Evolutionary conservation across 2,888 invertebrate genomes (phyloP), one percentile per base, ranked within the genome.

Genomic region (Apodemia duryi): DNA sequence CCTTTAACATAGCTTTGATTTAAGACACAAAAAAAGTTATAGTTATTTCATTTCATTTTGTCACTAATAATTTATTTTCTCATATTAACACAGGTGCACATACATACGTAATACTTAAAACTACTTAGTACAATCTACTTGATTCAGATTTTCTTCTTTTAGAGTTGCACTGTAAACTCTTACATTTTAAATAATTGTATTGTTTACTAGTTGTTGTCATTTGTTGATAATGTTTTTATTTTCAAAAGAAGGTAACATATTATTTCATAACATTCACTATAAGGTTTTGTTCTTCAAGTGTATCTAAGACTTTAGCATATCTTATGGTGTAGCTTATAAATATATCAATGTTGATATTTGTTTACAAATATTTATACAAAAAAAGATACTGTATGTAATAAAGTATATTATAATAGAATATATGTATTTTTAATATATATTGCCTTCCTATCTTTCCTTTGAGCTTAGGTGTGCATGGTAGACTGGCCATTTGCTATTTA

Each of bases 361-460:
- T 64, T 64, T 51, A 78, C 80, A 81, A 70, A 78, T 84, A 83
- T 84, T 84, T 85, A 85, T 85, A 85, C 75, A 81, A 77, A 82
- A 73, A 77, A 75, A 66, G 21, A 83, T 80, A 79, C 77, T 76
- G 82, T 82, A 46, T 46, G 80, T 80, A 87, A 88, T 88, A 88
- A 88, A 87, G 82, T 77, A 83, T 85, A 80, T 46, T 46, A 46
- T 81, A 75, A 75, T 72, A 80, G 77, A 65, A 80, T 80, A 77
- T 81, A 81, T 82, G 86, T 85, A 85, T 88, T 88, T 88, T 88
- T 79, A 88, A 83, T 88, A 75, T 75, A 77, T 80, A 77, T 67
- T 29, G 79, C 72, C 72, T 73, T 71, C 72, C 73, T 70, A 68
- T 54, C 66, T 66, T 61, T 66, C 68, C 69, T 65, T 66, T 70